Evolutionary conservation across 2,888 invertebrate species (phyloP).

Genomic region (Cephonodes hylas): DNA sequence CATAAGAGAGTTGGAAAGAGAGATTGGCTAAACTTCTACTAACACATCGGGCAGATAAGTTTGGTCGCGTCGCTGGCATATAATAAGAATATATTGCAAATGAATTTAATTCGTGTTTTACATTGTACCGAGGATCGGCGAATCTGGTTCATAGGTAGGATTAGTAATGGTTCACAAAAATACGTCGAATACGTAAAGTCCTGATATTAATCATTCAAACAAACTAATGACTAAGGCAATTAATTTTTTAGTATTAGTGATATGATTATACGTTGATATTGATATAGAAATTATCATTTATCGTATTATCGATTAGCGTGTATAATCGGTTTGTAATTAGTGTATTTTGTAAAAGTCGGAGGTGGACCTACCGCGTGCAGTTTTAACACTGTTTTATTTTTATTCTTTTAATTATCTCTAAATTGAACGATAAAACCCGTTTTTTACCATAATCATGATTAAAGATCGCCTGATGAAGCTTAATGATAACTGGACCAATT

Average conservation of each 20-base stretch:
- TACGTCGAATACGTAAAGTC: too few species aligned
- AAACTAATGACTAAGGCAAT: background rate
- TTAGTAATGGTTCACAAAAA: too few species aligned
- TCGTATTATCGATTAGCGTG: background rate
- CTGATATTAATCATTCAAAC: too few species aligned
- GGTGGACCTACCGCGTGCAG: background rate
- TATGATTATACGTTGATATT: background rate
- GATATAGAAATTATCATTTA: background rate
- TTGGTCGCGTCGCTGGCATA: too few species aligned
- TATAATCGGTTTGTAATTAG: background rate
- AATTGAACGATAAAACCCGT: background rate
- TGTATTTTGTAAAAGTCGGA: background rate
- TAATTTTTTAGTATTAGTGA: background rate
- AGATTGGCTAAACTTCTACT: too few species aligned
- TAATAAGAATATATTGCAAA: too few species aligned
- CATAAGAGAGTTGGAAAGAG: too few species aligned
- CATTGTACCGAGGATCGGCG: too few species aligned
- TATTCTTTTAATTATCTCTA: background rate
- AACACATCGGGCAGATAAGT: too few species aligned
- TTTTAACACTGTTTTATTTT: background rate
- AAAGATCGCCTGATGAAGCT: background rate
- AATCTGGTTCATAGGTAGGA: too few species aligned
- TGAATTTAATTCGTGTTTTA: too few species aligned
- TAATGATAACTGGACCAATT: background rate
- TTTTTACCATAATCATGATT: background rate